phyloP scores from a whole-genome alignment of 1,140 invertebrate genomes.

The Campoletis sonorensis region DNA sequence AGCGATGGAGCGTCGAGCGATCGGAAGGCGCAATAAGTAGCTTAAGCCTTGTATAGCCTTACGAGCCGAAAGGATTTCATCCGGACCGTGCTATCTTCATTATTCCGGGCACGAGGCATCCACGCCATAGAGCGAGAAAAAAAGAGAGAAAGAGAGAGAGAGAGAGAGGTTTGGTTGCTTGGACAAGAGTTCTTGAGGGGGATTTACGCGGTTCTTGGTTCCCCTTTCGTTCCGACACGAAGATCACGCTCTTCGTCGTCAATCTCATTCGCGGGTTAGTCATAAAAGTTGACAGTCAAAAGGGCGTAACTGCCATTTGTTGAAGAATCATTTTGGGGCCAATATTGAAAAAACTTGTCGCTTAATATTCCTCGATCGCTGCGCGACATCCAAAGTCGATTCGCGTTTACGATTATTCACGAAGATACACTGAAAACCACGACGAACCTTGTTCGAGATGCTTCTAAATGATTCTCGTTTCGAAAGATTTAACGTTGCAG shows the following conservation, averaged over 20 bases:
- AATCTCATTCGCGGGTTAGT: not conserved
- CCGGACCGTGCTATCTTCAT: slow-evolving; percentile 34
- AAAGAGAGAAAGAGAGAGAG: not conserved
- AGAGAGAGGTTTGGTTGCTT: not conserved
- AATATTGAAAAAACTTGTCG: no score
- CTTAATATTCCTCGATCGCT: no score
- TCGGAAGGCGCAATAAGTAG: slow-evolving; percentile 35
- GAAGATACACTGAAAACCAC: no score
- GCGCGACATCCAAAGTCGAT: no score
- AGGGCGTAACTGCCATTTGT: not conserved
- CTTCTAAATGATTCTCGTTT: no score
- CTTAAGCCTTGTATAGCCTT: slow-evolving; percentile 16
- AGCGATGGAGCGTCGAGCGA: slow-evolving; percentile 28
- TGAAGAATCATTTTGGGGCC: not conserved
- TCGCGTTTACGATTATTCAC: no score
- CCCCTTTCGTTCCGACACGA: slow-evolving; percentile 21
- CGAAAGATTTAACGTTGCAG: no score
- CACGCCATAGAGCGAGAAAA: not conserved
- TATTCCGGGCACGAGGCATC: slow-evolving; percentile 29
- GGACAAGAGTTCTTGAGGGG: slow-evolving; percentile 17
- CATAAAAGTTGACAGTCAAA: not conserved
- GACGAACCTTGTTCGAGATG: no score
- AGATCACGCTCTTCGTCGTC: slow-evolving; percentile 28
- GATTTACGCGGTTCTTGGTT: slow-evolving; percentile 21
- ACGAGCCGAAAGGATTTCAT: slow-evolving; percentile 20